Percentiles rank a stretch among this genome's conserved stretches.
Conservation (phyloP, 1,140 invertebrate genomes). For the Drepana arcuata region DNA sequence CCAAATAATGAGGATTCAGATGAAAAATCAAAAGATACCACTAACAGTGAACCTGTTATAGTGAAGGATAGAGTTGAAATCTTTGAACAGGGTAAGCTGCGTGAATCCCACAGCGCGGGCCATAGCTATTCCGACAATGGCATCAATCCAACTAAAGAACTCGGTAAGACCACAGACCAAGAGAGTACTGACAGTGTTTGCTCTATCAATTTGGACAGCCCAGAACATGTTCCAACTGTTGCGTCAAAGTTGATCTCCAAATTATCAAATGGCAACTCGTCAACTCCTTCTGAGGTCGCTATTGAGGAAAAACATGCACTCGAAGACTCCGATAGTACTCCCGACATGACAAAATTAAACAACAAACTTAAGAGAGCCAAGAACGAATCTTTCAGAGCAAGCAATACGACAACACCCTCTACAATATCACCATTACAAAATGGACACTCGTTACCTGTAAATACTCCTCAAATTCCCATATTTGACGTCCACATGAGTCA, state of each 20-base stretch:
- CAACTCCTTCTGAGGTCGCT: conserved; percentile 43
- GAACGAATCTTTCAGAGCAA: conserved; percentile 48
- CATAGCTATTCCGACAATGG: conserved; percentile 29
- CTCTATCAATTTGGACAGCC: conserved; percentile 46
- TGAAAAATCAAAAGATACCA: conserved; percentile 22
- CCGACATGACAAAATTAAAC: conserved; percentile 42
- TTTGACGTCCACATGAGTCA: conserved; percentile 62
- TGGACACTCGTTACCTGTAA: conserved; percentile 52
- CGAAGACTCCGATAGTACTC: conserved; percentile 37
- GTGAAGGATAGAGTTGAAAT: conserved; percentile 36
- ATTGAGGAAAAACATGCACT: conserved; percentile 17
- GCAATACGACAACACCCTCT: conserved; percentile 58
- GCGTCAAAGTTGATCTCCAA: conserved; percentile 57
- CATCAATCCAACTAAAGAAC: conserved; percentile 25
- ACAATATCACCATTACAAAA: conserved; percentile 64
- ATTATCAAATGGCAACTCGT: conserved; percentile 61
- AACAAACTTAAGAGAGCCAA: conserved; percentile 40
- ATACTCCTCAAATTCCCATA: conserved; percentile 48
- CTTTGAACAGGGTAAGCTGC: conserved; percentile 27
- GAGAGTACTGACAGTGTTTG: conserved; percentile 54
- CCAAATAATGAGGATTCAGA: conserved; percentile 26
- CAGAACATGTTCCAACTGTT: conserved; percentile 43
- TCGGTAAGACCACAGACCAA: conserved; percentile 42
- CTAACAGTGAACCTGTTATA: conserved; percentile 35
- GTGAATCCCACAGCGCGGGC: conserved; percentile 36